phyloP scores from a whole-genome alignment of 2,113 vertebrate genomes.

The Mesoclemmys tuberculata region DNA sequence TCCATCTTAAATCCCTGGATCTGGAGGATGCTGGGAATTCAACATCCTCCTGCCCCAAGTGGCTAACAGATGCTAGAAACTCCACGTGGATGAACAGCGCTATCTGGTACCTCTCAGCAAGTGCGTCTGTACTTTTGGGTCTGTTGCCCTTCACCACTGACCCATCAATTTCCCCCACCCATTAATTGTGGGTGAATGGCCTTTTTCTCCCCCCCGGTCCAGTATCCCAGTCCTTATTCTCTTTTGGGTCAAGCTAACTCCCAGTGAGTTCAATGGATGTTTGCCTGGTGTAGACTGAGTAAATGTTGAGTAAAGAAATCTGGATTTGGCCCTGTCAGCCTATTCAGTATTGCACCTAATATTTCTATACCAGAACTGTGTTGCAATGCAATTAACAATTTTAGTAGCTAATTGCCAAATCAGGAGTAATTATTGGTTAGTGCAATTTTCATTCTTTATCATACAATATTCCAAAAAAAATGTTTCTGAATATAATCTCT shows the following conservation, averaged over 20 bases:
- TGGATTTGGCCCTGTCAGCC: not conserved
- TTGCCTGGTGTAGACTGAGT: not conserved
- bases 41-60: not conserved
- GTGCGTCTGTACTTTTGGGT: not conserved
- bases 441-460: not conserved
- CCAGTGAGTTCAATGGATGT: not conserved
- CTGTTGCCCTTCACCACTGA: not conserved
- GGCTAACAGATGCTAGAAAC: not conserved
- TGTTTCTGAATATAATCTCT: not conserved
- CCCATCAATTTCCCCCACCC: not conserved
- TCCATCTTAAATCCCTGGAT: not conserved
- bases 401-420: slow-evolving; percentile 55
- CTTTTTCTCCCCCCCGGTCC: too few species aligned
- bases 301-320: not conserved
- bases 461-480: slow-evolving; percentile 32
- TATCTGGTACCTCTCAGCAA: not conserved
- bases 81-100: not conserved
- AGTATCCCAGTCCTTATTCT: not conserved
- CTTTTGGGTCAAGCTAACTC: not conserved
- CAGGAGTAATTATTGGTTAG: slow-evolving; percentile 53
- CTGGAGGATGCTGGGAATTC: not conserved
- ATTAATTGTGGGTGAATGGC: not conserved
- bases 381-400: slow-evolving; percentile 40
- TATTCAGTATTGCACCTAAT: slow-evolving; percentile 22
- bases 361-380: slow-evolving; percentile 26